phyloP scores from a whole-genome alignment of 92 coral and sea anemone species.

The Actinernus sp. region DNA sequence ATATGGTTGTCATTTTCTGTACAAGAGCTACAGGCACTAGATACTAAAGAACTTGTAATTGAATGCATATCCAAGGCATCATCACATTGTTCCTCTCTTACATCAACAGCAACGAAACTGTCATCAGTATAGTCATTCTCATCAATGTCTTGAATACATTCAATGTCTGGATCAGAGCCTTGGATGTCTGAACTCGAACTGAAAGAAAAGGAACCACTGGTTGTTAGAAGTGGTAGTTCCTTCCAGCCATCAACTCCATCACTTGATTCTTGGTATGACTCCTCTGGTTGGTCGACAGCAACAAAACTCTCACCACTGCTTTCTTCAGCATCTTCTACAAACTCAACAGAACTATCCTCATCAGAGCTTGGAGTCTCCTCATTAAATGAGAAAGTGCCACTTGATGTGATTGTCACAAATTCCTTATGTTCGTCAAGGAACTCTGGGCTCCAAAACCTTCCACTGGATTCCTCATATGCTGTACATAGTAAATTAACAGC shows the following conservation, averaged over 20 bases:
- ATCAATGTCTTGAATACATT: not conserved
- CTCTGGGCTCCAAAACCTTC: too few species aligned
- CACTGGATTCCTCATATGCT: too few species aligned
- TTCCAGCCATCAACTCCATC: not conserved
- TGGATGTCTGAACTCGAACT: not conserved
- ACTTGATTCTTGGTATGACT: not conserved
- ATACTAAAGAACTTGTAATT: too few species aligned
- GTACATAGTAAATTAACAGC: too few species aligned
- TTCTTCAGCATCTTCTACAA: slow-evolving; percentile 30
- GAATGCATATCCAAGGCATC: too few species aligned
- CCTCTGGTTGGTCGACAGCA: slow-evolving; percentile 1
- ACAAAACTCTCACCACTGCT: slow-evolving; percentile 24
- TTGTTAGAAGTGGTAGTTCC: not conserved
- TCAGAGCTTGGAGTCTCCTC: slow-evolving; percentile 18
- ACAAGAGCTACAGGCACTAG: too few species aligned
- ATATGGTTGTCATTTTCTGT: not conserved
- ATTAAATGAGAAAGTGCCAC: slow-evolving; percentile 13
- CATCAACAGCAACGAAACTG: not conserved
- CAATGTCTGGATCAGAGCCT: not conserved
- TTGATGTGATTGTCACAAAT: slow-evolving; percentile 5
- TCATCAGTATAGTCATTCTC: not conserved
- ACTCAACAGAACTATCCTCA: slow-evolving; percentile 35
- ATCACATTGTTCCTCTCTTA: too few species aligned
- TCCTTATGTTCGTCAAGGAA: not conserved
- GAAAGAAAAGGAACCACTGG: too few species aligned